Percentiles rank a stretch among this genome's conserved stretches.
phyloP scores from a whole-genome alignment of 64 coral and sea anemone species.

The Stylophora pistillata region DNA sequence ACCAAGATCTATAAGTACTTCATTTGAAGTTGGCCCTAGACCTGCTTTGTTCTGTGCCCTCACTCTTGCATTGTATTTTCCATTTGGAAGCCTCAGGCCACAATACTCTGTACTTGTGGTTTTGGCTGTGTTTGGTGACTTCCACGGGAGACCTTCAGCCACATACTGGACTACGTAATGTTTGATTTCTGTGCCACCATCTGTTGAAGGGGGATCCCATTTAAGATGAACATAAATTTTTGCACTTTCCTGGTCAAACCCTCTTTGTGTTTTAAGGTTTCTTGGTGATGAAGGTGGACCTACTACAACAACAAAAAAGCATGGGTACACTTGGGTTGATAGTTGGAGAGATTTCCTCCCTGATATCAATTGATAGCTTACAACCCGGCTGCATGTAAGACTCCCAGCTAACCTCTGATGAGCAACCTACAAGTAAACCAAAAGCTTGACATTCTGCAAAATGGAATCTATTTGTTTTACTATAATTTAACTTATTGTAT shows the following conservation, averaged over 20 bases:
- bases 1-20: slow-evolving; percentile 23
- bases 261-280: slow-evolving; percentile 10
- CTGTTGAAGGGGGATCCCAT: background rate
- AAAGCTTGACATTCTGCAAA: background rate
- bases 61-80: slow-evolving; percentile 3
- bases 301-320: background rate
- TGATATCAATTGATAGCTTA: no score
- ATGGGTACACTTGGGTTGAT: background rate
- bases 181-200: background rate
- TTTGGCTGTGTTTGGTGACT: no score
- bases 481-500: no score
- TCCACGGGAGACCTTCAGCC: background rate
- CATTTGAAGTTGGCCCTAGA: background rate
- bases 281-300: slow-evolving; percentile 20
- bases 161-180: background rate
- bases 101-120: background rate
- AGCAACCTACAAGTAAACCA: no score
- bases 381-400: no score
- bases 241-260: background rate
- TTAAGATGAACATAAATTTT: background rate
- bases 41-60: slow-evolving; percentile 33
- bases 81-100: background rate
- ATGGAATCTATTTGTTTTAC: background rate
- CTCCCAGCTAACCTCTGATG: no score
- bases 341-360: no score